phyloP scores from a whole-genome alignment of 2,888 invertebrate genomes.

The Amblyteles armatorius region DNA sequence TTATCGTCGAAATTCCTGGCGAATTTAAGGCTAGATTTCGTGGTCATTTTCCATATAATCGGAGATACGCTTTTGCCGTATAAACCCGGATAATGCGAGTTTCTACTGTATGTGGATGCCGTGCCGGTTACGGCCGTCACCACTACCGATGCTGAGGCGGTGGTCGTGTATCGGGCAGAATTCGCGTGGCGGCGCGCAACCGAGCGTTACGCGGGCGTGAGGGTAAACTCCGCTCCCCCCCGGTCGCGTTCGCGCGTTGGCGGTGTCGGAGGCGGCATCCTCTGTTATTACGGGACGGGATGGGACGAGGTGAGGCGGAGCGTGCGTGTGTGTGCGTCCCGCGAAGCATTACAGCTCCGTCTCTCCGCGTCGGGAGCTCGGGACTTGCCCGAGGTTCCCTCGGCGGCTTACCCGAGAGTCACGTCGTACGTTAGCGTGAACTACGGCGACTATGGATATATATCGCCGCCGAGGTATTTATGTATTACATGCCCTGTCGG shows the following conservation, averaged over 20 bases:
- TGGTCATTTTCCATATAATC: too few species aligned
- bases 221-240: constrained; percentile 23
- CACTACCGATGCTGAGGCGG: neutral
- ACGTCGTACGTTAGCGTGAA: constrained; percentile 32
- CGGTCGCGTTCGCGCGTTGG: constrained; percentile 49
- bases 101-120: neutral
- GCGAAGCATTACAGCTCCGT: neutral
- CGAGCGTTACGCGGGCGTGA: constrained; percentile 58
- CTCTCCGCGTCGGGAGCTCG: constrained; percentile 10
- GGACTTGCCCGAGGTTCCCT: neutral
- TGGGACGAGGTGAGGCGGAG: constrained; percentile 32
- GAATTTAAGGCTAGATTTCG: too few species aligned
- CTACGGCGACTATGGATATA: constrained; percentile 6
- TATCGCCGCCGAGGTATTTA: constrained; percentile 3
- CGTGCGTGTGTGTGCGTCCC: constrained; percentile 1
- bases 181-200: constrained; percentile 60
- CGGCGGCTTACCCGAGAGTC: constrained; percentile 19
- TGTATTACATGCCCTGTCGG: constrained; percentile 31
- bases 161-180: constrained; percentile 42
- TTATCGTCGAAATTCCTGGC: too few species aligned
- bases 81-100: neutral
- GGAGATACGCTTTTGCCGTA: neutral
- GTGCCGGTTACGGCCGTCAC: neutral
- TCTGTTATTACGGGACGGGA: constrained; percentile 72
- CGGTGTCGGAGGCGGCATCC: constrained; percentile 56